phyloP scores from a whole-genome alignment of 1,140 invertebrate genomes.

The Trichonephila inaurata region DNA sequence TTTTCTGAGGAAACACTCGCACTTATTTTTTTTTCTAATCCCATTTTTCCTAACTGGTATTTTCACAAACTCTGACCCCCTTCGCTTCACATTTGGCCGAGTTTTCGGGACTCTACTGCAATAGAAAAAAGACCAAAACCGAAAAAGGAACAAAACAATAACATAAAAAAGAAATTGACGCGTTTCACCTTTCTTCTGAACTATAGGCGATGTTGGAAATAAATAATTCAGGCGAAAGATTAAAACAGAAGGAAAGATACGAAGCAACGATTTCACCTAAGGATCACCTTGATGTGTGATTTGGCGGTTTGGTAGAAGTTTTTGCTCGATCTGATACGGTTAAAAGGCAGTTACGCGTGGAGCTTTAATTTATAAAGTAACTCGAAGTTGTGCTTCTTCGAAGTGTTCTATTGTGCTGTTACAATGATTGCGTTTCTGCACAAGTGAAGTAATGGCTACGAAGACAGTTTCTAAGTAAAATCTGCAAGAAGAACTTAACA shows the following conservation, averaged over 20 bases:
- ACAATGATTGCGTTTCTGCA: neutral
- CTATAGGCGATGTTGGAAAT: neutral
- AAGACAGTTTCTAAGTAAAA: too few species aligned
- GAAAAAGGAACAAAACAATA: neutral
- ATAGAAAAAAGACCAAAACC: too few species aligned
- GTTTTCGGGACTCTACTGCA: too few species aligned
- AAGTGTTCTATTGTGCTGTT: neutral
- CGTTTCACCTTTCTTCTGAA: neutral
- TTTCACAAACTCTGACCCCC: too few species aligned
- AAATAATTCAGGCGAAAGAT: slow-evolving; percentile 36
- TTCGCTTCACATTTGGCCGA: too few species aligned
- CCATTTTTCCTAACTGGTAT: too few species aligned
- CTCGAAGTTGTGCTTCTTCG: neutral
- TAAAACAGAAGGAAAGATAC: neutral
- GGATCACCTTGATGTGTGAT: slow-evolving; percentile 16
- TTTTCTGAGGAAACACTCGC: too few species aligned
- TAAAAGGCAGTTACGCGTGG: neutral
- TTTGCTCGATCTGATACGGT: neutral
- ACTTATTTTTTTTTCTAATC: too few species aligned
- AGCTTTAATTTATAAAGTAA: slow-evolving; percentile 12
- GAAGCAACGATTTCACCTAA: neutral
- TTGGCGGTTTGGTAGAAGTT: neutral
- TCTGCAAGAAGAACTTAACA: too few species aligned
- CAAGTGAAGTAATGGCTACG: neutral
- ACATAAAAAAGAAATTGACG: neutral